Evolutionary conservation across 2,113 vertebrate genomes (phyloP).

Genomic region (Rhabdornis inornatus): DNA sequence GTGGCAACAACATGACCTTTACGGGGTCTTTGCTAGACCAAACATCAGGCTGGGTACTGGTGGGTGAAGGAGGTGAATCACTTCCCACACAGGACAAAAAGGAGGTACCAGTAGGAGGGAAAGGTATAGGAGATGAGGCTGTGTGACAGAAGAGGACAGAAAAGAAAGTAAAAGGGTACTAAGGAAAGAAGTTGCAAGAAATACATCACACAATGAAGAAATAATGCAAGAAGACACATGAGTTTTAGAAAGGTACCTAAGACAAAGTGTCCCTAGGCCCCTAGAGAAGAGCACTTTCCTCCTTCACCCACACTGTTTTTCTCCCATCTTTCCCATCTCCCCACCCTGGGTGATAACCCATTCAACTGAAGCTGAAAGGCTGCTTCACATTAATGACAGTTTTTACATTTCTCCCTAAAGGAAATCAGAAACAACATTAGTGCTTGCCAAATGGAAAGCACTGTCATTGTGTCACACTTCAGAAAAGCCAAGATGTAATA

Average conservation of each 20-base stretch:
- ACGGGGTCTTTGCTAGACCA: constrained; percentile 68
- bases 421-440: not conserved
- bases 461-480: not conserved
- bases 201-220: constrained; percentile 4
- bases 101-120: constrained; percentile 82
- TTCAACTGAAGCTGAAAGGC: not conserved
- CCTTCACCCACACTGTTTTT: not conserved
- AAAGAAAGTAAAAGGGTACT: constrained; percentile 69
- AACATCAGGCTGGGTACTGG: constrained; percentile 75
- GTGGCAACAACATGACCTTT: constrained; percentile 85
- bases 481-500: constrained; percentile 46
- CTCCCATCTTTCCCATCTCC: not conserved
- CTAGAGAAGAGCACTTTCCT: not conserved
- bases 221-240: not conserved
- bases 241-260: not conserved
- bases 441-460: not conserved
- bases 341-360: not conserved
- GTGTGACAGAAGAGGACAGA: constrained; percentile 77
- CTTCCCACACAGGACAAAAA: constrained; percentile 82
- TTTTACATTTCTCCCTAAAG: not conserved
- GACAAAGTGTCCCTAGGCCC: not conserved
- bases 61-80: constrained; percentile 75
- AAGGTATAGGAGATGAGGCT: constrained; percentile 81
- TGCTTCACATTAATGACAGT: not conserved
- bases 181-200: constrained; percentile 72